Evolutionary conservation across 2,888 invertebrate genomes (phyloP), one percentile per base, ranked within the genome.

Genomic region (Drosophila sordidula): DNA sequence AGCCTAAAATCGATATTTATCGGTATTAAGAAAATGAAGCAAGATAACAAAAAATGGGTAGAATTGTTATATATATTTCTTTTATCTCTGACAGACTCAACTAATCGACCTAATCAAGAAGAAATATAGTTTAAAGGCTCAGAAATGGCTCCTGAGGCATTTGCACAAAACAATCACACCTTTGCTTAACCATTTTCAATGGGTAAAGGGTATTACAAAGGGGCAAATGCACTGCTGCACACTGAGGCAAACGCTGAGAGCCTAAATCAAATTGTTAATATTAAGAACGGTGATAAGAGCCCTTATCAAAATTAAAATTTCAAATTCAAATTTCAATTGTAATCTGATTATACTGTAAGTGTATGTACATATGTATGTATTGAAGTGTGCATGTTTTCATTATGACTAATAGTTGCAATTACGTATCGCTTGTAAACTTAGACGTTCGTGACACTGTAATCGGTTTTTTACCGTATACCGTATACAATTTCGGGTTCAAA

Each of bases 201-300:
- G 3, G 3, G 1, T 22, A 22, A 18, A 8, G 6, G 8, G 26
- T 26, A 26, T 18, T 26, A 26, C 6, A 26, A 26, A 26, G 9
- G 3, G 29, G 29, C 29, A 29, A 29, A 9, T 9, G 9, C 3
- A 29, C 29, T 29, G 29, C 9, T 29, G 71, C 42, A 79, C 80
- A 67, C 38, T 66, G 64, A 22, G 18, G 18, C 36, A n/a, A 46
- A 29, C 22, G n/a, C 18, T 42, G 12, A 22, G 3, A 2, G 18
- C 1, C 22, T 3, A 14, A 12, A 6, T 16, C 18, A 4, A 14
- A 16, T 34, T 29, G 11, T 4, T 18, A 39, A 26, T 0, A 16
- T 26, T 25, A n/a, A 44, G 14, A 25, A 6, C 11, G 12, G 4
- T 14, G 42, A 18, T 18, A 50, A 12, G 14, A 5, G 11, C 14